A percentile compares a stretch with the other conserved stretches of the same genome.
Evolutionary conservation across 2,888 invertebrate genomes (phyloP).

Genomic region (Bellardia pandia): DNA sequence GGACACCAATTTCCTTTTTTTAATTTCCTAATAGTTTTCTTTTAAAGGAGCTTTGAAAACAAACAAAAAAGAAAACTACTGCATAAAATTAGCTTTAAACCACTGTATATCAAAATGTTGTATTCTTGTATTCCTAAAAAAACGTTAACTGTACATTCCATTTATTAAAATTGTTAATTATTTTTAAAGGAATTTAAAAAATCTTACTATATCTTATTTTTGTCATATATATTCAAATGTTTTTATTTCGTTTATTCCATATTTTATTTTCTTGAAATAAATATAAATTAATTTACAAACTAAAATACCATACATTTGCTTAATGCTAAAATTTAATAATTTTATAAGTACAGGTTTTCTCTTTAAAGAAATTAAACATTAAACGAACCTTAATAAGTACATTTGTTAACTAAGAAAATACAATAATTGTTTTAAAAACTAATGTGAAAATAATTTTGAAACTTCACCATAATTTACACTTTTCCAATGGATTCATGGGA

Average conservation of each 20-base stretch:
- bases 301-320: neutral
- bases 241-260: neutral
- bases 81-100: no score
- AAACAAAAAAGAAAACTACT: no score
- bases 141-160: no score
- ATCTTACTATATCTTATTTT: neutral
- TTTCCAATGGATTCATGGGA: slow-evolving; percentile 77
- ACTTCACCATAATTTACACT: slow-evolving; percentile 78
- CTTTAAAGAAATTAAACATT: neutral
- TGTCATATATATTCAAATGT: neutral
- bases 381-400: slow-evolving; percentile 41
- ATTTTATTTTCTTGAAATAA: neutral
- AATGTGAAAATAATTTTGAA: neutral
- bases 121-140: no score
- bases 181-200: no score
- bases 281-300: neutral
- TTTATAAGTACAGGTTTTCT: neutral
- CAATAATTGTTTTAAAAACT: neutral
- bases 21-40: no score
- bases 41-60: no score
- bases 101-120: no score
- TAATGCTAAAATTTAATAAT: neutral
- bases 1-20: no score
- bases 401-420: slow-evolving; percentile 30
- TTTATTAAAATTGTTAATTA: no score